Conservation (phyloP, 35 echinoderm and acorn worm species). For the Amphiura filiformis region DNA sequence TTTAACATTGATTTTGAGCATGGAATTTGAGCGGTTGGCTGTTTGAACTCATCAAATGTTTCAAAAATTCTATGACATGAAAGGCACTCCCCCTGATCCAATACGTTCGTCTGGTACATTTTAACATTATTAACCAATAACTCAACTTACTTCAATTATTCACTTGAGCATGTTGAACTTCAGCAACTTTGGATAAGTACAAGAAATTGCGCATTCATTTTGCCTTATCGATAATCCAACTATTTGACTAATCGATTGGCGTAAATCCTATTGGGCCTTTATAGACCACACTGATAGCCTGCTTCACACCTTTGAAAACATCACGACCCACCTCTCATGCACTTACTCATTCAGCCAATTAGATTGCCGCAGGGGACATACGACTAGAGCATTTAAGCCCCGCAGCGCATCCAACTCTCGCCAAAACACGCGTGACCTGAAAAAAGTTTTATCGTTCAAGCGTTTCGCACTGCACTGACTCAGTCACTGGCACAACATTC, state of each 20-base stretch:
- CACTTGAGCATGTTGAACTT: too few species aligned
- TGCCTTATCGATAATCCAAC: too few species aligned
- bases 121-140: background rate
- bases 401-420: too few species aligned
- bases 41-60: too few species aligned
- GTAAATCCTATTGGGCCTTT: background rate
- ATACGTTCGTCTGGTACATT: background rate
- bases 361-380: background rate
- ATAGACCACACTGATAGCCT: background rate
- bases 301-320: background rate
- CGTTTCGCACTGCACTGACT: background rate
- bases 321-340: background rate
- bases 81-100: background rate
- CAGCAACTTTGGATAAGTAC: too few species aligned
- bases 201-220: background rate
- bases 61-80: too few species aligned
- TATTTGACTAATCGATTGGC: background rate
- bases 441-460: background rate
- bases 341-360: background rate
- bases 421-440: background rate
- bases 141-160: too few species aligned
- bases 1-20: too few species aligned
- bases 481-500: background rate
- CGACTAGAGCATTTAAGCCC: background rate
- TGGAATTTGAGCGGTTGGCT: too few species aligned